Evolutionary conservation across 2,888 invertebrate genomes (phyloP), one percentile per base, ranked within the genome.

Genomic region (Catocala fraxini): DNA sequence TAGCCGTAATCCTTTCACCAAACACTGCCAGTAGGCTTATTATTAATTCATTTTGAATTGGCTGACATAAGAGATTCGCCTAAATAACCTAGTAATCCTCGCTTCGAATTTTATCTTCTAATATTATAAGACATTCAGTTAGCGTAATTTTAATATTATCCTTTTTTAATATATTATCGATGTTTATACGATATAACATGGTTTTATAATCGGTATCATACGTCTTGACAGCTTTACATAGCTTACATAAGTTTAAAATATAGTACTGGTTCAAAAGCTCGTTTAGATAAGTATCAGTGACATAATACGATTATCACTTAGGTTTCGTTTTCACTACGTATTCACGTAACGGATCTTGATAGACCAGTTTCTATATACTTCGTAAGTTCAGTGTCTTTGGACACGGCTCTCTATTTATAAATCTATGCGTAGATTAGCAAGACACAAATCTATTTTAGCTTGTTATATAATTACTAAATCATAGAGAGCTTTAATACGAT

Each of bases 311-410:
- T 65, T 59, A 53, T 63, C 53, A 63, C 47, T 49, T 15, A 0
- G 51, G 57, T 59, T 67, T 63, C 64, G 56, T 75, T 72, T 75
- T 75, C 72, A 62, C 70, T 68, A 35, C 43, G 51, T 56, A 47
- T 71, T 65, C 67, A 70, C 60, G 56, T 74, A 74, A 75, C 58
- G 72, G n/a, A 12, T 54, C 72, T 55, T 48, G 63, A 34, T 70
- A 63, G 12, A 75, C 75, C 61, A 65, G 73, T 72, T 75, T 55
- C 48, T 63, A 63, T 48, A 55, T 49, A 61, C 70, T 60, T 48
- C 34, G 55, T 59, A 64, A 74, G 72, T 67, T 75, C 59, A 72
- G 57, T 65, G 64, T 70, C 46, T 46, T 15, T 45, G 35, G 9
- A 39, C 35, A 39, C 6, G 9, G 35, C 35, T 39, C 7, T 39